Evolutionary conservation across 2,797 vertebrate species (phyloP).

Genomic region (Myripristis murdjan): DNA sequence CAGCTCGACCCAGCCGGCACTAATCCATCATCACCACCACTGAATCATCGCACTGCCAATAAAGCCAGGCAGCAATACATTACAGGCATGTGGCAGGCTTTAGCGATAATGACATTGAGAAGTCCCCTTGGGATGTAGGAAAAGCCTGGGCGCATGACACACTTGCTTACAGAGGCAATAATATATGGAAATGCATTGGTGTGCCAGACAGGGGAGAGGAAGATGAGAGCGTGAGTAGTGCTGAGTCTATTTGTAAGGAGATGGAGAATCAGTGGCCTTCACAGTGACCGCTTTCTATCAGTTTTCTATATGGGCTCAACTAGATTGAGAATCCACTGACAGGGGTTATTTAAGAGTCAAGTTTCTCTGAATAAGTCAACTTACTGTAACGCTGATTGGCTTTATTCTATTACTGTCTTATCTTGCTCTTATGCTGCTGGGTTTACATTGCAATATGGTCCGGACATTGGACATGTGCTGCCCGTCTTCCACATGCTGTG

Average conservation of each 20-base stretch:
- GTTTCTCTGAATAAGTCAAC: conserved; percentile 56
- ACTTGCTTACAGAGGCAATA: conserved; percentile 87
- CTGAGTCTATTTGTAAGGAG: conserved; percentile 31
- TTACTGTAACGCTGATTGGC: conserved; percentile 61
- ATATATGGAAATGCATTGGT: conserved; percentile 81
- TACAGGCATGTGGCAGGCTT: conserved; percentile 86
- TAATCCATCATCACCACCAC: conserved; percentile 85
- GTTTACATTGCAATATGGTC: conserved; percentile 46
- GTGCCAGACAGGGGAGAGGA: conserved; percentile 56
- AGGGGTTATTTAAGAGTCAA: conserved; percentile 47
- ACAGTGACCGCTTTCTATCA: conserved; percentile 39
- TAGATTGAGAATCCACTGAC: conserved; percentile 35
- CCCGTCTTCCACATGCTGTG: conserved; percentile 39
- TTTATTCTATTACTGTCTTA: conserved; percentile 59
- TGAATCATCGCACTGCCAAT: conserved; percentile 87
- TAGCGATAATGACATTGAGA: conserved; percentile 88
- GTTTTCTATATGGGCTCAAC: conserved; percentile 46
- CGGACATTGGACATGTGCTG: conserved; percentile 30
- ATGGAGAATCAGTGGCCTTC: conserved; percentile 47
- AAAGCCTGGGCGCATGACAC: conserved; percentile 76
- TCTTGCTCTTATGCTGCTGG: conserved; percentile 38
- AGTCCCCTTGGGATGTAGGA: conserved; percentile 82
- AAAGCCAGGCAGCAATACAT: conserved; percentile 85
- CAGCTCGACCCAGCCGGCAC: conserved; percentile 68
- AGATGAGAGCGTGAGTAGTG: conserved; percentile 33